Conservation (phyloP, 2,113 vertebrate genomes). For the Casuarius casuarius region DNA sequence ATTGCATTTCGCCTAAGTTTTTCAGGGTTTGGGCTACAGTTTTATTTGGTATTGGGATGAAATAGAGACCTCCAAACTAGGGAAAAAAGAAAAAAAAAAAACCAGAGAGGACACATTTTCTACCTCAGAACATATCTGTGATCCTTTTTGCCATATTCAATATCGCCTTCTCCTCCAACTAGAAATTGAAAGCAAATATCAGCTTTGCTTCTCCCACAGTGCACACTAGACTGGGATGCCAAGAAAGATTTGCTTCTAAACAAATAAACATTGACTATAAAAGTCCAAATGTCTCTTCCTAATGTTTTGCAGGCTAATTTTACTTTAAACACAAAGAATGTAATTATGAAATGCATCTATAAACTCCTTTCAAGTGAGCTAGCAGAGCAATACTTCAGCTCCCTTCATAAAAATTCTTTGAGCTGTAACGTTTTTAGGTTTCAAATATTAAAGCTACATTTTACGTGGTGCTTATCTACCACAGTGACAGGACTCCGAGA, state of each 20-base stretch:
- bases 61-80: not conserved
- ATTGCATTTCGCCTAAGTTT: not conserved
- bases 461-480: conserved; percentile 38
- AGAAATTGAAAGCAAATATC: not conserved
- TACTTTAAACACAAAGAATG: not conserved
- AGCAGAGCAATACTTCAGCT: not conserved
- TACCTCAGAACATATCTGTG: not conserved
- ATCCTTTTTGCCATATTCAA: not conserved
- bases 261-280: not conserved
- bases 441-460: conserved; percentile 64
- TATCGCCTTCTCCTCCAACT: not conserved
- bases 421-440: not conserved
- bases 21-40: not conserved
- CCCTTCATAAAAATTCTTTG: conserved; percentile 23
- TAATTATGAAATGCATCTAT: not conserved
- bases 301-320: not conserved
- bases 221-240: not conserved
- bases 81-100: not conserved
- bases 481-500: conserved; percentile 23
- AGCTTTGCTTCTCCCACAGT: not conserved
- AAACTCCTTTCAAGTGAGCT: not conserved
- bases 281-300: not conserved
- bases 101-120: not conserved
- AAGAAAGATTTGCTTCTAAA: not conserved
- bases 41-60: not conserved